Evolutionary conservation across 53 echinoderm and acorn worm genomes (phyloP).

Genomic region (Arbacia lixula): DNA sequence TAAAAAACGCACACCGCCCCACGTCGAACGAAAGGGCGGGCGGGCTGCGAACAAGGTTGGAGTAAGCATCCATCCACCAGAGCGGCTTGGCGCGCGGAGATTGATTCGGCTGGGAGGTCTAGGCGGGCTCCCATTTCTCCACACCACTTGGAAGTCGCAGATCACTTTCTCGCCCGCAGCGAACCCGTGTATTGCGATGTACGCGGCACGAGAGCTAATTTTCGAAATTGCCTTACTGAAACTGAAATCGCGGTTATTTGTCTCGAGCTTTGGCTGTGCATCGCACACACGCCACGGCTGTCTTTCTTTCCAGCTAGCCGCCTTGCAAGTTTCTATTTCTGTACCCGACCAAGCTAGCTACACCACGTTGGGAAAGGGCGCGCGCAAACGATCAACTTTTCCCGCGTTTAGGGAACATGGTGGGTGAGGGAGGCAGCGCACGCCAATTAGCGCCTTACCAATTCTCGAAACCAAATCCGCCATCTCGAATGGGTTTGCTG

Average conservation of each 20-base stretch:
- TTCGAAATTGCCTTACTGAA: slow-evolving; percentile 65
- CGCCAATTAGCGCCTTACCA: slow-evolving; percentile 62
- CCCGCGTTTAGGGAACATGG: slow-evolving; percentile 4
- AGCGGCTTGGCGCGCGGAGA: slow-evolving; percentile 17
- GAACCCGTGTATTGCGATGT: slow-evolving; percentile 57
- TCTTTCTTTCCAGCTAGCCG: background rate
- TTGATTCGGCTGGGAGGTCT: slow-evolving; percentile 60
- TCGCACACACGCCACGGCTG: slow-evolving; percentile 4
- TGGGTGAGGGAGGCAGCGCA: slow-evolving; percentile 14
- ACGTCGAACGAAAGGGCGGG: slow-evolving; percentile 31
- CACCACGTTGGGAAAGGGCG: background rate
- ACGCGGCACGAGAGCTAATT: slow-evolving; percentile 57
- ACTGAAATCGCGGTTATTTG: slow-evolving; percentile 54
- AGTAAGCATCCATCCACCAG: slow-evolving; percentile 1
- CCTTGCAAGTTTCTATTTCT: no score
- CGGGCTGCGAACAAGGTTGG: background rate
- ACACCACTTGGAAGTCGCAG: slow-evolving; percentile 45
- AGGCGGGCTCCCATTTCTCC: slow-evolving; percentile 22
- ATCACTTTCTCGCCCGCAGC: slow-evolving; percentile 57
- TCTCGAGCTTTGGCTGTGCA: background rate
- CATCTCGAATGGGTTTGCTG: slow-evolving; percentile 48
- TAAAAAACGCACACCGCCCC: no score
- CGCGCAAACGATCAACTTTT: slow-evolving; percentile 19
- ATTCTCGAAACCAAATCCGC: slow-evolving; percentile 37
- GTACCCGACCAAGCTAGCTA: background rate